Percentiles rank a stretch among this genome's conserved stretches.
These are phyloP conservation scores for Ameiurus melas DNA, from an alignment of 2,113 vertebrate genomes.

Conservation along the genomic window DNA sequence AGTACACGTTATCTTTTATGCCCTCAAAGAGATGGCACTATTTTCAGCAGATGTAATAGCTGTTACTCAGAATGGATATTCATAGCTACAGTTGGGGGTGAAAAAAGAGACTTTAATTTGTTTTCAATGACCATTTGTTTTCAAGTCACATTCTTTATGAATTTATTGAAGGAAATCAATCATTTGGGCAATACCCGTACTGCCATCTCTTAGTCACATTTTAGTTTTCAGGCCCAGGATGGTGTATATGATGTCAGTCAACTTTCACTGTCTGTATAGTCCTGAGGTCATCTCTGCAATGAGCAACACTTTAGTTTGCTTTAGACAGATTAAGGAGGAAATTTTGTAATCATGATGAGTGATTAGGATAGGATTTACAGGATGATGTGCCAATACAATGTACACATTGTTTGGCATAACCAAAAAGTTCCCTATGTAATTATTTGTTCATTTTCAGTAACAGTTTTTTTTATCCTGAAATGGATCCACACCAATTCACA, in stretches of 20 bases:
- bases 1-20: background rate
- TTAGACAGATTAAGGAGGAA: background rate
- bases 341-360: background rate
- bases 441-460: background rate
- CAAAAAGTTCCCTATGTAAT: background rate
- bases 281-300: background rate
- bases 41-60: background rate
- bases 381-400: no score
- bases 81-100: no score
- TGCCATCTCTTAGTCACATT: background rate
- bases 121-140: background rate
- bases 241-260: background rate
- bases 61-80: background rate
- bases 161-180: background rate
- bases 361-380: background rate
- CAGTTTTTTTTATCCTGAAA: background rate
- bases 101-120: background rate
- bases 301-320: background rate
- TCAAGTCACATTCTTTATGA: background rate
- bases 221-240: no score
- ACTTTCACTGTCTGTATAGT: background rate
- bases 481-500: background rate
- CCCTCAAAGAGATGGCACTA: background rate
- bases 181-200: background rate
- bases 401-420: background rate